Percentiles rank a stretch among this genome's conserved stretches.
Conservation (phyloP, 1,140 invertebrate species). For the Agrypnia vestita region DNA sequence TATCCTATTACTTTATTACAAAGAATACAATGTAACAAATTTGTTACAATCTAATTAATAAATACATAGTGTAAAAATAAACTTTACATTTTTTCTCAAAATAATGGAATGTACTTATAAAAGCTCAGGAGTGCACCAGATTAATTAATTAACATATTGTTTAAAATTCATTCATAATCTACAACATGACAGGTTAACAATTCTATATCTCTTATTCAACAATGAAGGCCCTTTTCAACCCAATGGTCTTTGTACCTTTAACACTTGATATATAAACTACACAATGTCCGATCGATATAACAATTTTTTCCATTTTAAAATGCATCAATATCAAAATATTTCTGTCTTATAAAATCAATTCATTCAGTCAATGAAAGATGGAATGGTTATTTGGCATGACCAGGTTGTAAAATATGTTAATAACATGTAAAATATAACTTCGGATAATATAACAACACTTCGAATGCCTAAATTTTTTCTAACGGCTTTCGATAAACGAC, state of each 20-base stretch:
- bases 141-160: slow-evolving; percentile 24
- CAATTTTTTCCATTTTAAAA: slow-evolving; percentile 27
- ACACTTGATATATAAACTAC: slow-evolving; percentile 36
- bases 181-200: slow-evolving; percentile 31
- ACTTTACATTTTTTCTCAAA: slow-evolving; percentile 30
- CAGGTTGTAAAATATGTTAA: slow-evolving; percentile 26
- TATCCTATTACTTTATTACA: not conserved
- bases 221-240: slow-evolving; percentile 37
- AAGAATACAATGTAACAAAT: slow-evolving; percentile 12
- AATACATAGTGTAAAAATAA: slow-evolving; percentile 22
- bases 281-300: slow-evolving; percentile 12
- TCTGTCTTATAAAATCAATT: slow-evolving; percentile 34
- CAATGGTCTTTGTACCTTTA: slow-evolving; percentile 38
- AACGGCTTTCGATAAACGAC: slow-evolving; percentile 43
- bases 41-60: slow-evolving; percentile 19
- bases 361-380: slow-evolving; percentile 45
- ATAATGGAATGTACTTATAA: slow-evolving; percentile 43
- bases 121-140: slow-evolving; percentile 36
- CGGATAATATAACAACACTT: not conserved
- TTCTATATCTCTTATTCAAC: slow-evolving; percentile 30
- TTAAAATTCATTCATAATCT: slow-evolving; percentile 32
- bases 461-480: slow-evolving; percentile 33
- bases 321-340: slow-evolving; percentile 49
- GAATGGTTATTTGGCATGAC: slow-evolving; percentile 47
- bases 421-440: slow-evolving; percentile 10